Evolutionary conservation across 2,113 vertebrate species (phyloP), one percentile per base, ranked within the genome.

Genomic region (Ondatra zibethicus): DNA sequence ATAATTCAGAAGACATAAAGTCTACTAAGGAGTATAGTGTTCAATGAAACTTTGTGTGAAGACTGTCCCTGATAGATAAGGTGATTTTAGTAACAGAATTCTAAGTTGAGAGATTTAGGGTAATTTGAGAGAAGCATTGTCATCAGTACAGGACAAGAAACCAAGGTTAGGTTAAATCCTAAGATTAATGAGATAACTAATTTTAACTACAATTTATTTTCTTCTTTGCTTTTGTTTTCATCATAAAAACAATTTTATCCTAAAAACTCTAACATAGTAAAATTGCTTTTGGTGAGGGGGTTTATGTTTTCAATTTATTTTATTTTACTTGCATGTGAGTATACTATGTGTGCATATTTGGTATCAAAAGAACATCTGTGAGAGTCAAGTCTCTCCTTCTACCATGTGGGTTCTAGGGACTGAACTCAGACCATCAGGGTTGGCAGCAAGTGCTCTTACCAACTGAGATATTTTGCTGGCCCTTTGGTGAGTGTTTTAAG

Each of bases 51-150:
- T 9, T 86, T 85, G 27, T 78, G 16, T 92, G 75, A 77, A 91
- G 29, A 58, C 29, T 84, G 8, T 87, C 23, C 3, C n/a, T 94
- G 13, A 68, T 61, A 65, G 91, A 63, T 77, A 84, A 95, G 9
- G 13, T 77, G 65, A 94, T 96, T 92, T 87, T 76, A 86, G 72
- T 61, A 96, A 93, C 29, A 36, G 50, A 29, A 89, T 27, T 95
- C 19, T 95, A 82, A 23, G 17, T 70, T 61, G 63, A 96, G 75
- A 95, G 50, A 94, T 94, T 95, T n/a, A 89, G 50, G 6, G 63
- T 87, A 75, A 94, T 66, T 93, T 81, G 27, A 94, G 96, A 96
- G 55, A 65, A 96, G n/a, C 8, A 85, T 75, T 93, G 85, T 88
- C 84, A 5, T 89, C 29, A 93, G 63, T 78, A 87, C 31, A 90